phyloP scores from a whole-genome alignment of 2,888 invertebrate genomes.

The Aphidoletes aphidimyza region DNA sequence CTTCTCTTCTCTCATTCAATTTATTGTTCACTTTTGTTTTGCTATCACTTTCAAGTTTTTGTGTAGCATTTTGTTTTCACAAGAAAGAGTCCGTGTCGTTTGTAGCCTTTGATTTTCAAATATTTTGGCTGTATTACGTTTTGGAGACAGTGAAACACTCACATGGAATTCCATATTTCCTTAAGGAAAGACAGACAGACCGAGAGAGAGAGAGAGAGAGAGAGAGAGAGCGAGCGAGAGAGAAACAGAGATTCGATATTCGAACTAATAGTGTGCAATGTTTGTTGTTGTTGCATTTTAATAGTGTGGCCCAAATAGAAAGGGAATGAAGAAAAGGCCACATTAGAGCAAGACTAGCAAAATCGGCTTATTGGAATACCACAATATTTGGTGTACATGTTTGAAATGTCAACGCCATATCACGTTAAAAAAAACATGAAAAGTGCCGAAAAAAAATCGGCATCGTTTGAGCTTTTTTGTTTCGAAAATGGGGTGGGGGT shows the following conservation, averaged over 20 bases:
- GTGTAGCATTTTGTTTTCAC: too few species aligned
- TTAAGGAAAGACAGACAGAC: too few species aligned
- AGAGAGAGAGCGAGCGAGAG: too few species aligned
- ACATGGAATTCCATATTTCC: too few species aligned
- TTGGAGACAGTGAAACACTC: too few species aligned
- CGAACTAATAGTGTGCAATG: background rate
- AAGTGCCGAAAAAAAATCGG: slow-evolving; percentile 50
- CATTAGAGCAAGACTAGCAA: slow-evolving; percentile 19
- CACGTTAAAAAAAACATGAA: background rate
- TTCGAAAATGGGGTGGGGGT: slow-evolving; percentile 13
- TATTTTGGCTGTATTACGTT: background rate
- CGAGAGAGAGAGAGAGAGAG: too few species aligned
- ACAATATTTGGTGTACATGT: slow-evolving; percentile 48
- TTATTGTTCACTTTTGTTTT: slow-evolving; percentile 32
- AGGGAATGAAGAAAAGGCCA: background rate
- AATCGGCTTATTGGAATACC: slow-evolving; percentile 50
- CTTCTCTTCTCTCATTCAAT: background rate
- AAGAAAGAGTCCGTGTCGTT: too few species aligned
- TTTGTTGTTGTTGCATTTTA: slow-evolving; percentile 39
- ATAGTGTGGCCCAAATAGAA: slow-evolving; percentile 20
- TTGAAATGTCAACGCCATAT: slow-evolving; percentile 49
- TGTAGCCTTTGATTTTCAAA: background rate
- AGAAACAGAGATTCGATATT: background rate
- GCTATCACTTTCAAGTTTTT: slow-evolving; percentile 5
- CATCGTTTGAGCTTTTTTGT: slow-evolving; percentile 13